Evolutionary conservation across 2,113 vertebrate species (phyloP), one percentile per base, ranked within the genome.

Genomic region (Gobius niger): DNA sequence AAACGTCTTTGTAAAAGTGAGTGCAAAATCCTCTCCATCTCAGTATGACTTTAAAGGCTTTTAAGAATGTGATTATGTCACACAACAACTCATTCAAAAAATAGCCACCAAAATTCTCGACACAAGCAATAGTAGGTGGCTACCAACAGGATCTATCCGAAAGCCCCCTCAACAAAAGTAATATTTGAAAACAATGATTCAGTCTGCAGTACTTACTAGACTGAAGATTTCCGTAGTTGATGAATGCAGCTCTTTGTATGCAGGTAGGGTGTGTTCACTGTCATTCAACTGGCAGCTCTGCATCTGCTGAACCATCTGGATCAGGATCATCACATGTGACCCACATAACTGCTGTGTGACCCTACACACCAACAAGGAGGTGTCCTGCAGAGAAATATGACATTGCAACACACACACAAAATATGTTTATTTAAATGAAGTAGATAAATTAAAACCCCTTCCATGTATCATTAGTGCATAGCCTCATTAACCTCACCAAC

Each of bases 271-370:
- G 65, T 64, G 68, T 65, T 62, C 63, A 70, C 83, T 78, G 76
- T 87, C 85, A 84, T 61, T 75, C 46, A 5, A 74, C 67, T 86
- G 89, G 80, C 86, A 88, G 82, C 82, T 65, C 56, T 66, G 65
- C 90, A 91, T 76, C 85, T 91, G 90, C 84, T 44, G 66, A 80
- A 77, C 87, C 90, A 91, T 90, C 88, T 91, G 90, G 85, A 77
- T 71, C 49, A 82, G 71, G 73, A 79, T 76, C 77, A 85, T 80
- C 79, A 76, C 76, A 84, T 85, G 87, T 77, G 81, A 85, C 86
- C 86, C 81, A 84, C 79, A 85, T 88, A 77, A 75, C 67, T 77
- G 73, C 44, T 61, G 69, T 68, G 77, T 84, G 79, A 85, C 84
- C 80, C 75, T 62, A 0, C 70, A 77, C 64, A 42, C 47, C 60